Conservation (phyloP, 2,888 invertebrate species). For the Stenurella melanura region DNA sequence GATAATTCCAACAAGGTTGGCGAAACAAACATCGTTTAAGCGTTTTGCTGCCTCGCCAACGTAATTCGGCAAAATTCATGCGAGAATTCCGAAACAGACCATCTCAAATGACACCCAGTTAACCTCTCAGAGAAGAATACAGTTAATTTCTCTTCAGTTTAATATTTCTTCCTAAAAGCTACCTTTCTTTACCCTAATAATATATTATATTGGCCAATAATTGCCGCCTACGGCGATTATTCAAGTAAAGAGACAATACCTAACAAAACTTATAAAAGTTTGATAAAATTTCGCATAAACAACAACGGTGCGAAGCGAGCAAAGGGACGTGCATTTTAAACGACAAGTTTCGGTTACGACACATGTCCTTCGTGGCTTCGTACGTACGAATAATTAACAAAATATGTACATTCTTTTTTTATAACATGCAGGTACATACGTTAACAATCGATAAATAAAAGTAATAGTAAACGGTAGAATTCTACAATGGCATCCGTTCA, state of each 20-base stretch:
- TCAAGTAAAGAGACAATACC: slow-evolving; percentile 1
- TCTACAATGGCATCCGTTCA: slow-evolving; percentile 11
- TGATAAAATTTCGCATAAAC: slow-evolving; percentile 38
- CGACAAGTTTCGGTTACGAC: slow-evolving; percentile 10
- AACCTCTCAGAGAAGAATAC: neutral
- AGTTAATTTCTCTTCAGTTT: slow-evolving; percentile 12
- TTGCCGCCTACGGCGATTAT: slow-evolving; percentile 5
- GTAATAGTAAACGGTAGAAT: slow-evolving; percentile 3
- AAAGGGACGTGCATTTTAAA: neutral
- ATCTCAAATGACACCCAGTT: slow-evolving; percentile 4
- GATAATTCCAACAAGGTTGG: too few relatives aligned
- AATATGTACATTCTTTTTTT: slow-evolving; percentile 53
- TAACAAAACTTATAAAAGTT: slow-evolving; percentile 32
- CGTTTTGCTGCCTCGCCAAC: too few relatives aligned
- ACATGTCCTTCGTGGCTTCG: slow-evolving; percentile 1
- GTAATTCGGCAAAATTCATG: too few relatives aligned
- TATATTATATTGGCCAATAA: slow-evolving; percentile 47
- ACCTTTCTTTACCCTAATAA: neutral
- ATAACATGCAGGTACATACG: slow-evolving; percentile 52
- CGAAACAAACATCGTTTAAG: too few relatives aligned
- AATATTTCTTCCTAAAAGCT: slow-evolving; percentile 14
- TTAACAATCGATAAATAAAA: slow-evolving; percentile 29
- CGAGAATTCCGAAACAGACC: too few relatives aligned
- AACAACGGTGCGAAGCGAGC: slow-evolving; percentile 34
- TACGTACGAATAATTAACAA: slow-evolving; percentile 49